These are phyloP conservation scores for Polymixis flavicincta DNA, from an alignment of 2,888 invertebrate species.

Conservation along the genomic window DNA sequence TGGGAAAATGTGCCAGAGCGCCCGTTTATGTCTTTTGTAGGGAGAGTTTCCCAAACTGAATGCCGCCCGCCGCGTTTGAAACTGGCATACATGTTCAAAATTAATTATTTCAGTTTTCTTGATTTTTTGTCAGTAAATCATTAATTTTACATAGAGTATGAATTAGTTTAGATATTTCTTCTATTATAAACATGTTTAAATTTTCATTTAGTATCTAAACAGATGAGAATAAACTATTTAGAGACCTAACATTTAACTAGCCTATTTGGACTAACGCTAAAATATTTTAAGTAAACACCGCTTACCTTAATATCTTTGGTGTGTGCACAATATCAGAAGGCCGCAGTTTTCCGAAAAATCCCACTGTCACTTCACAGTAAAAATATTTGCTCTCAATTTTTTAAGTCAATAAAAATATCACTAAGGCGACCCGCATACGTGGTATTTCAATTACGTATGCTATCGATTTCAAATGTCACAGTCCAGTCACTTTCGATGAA, in stretches of 20 bases:
- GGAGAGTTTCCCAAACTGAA: constrained; percentile 28
- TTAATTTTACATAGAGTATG: background rate
- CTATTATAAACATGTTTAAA: constrained; percentile 12
- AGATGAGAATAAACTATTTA: constrained; percentile 40
- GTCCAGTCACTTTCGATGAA: constrained; percentile 85
- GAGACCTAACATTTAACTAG: constrained; percentile 46
- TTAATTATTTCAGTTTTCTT: background rate
- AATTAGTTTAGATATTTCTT: background rate
- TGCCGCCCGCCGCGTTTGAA: background rate
- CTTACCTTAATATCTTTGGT: constrained; percentile 88
- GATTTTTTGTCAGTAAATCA: background rate
- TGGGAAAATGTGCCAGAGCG: background rate
- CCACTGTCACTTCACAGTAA: constrained; percentile 86
- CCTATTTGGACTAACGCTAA: constrained; percentile 46
- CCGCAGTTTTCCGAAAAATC: constrained; percentile 76
- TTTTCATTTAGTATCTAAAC: constrained; percentile 36
- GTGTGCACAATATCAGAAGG: constrained; percentile 71
- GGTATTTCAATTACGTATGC: constrained; percentile 78
- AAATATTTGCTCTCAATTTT: constrained; percentile 69
- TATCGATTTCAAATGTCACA: constrained; percentile 87
- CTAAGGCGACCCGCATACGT: constrained; percentile 74
- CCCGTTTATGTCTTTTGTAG: constrained; percentile 86
- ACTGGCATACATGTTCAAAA: background rate
- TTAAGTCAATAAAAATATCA: constrained; percentile 78
- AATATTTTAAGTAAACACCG: constrained; percentile 67